A percentile compares a stretch with the other conserved stretches of the same genome.
phyloP scores from a whole-genome alignment of 1,140 invertebrate genomes.

The Drosophila trapezifrons region DNA sequence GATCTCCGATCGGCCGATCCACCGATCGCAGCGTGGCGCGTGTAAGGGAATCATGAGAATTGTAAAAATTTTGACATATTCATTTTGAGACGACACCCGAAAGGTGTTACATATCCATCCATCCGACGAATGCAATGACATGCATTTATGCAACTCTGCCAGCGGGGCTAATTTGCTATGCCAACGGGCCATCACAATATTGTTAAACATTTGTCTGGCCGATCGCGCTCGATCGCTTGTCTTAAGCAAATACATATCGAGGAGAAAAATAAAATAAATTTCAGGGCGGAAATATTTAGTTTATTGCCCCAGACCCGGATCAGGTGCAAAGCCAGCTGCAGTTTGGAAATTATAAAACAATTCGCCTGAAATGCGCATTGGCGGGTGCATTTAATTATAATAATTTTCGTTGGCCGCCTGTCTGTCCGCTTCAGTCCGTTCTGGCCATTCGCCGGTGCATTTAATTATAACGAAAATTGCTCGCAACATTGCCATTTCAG shows the following conservation, averaged over 20 bases:
- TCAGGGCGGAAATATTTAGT: constrained; percentile 79
- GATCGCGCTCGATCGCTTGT: constrained; percentile 16
- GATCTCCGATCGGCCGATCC: constrained; percentile 29
- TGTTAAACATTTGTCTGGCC: constrained; percentile 72
- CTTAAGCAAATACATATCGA: constrained; percentile 49
- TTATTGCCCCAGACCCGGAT: constrained; percentile 59
- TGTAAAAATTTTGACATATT: constrained; percentile 78
- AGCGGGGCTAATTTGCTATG: constrained; percentile 72
- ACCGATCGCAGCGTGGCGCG: constrained; percentile 31
- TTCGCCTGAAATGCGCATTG: constrained; percentile 76
- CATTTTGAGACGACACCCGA: constrained; percentile 70
- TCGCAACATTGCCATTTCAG: constrained; percentile 46
- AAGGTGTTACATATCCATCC: constrained; percentile 76
- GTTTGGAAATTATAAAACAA: constrained; percentile 77
- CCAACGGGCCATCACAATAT: constrained; percentile 76
- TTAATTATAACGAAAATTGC: constrained; percentile 80
- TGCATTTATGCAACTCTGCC: constrained; percentile 69
- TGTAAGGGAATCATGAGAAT: constrained; percentile 58
- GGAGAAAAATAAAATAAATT: constrained; percentile 69
- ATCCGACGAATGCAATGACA: constrained; percentile 64
- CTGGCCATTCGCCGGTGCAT: constrained; percentile 52
- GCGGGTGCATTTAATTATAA: constrained; percentile 83
- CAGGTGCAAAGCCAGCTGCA: constrained; percentile 68
- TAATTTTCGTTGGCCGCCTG: constrained; percentile 65
- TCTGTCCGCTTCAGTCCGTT: constrained; percentile 12